Base-by-base conservation (phyloP, 2,797 vertebrate species). In the Gymnoscopelus braueri region DNA sequence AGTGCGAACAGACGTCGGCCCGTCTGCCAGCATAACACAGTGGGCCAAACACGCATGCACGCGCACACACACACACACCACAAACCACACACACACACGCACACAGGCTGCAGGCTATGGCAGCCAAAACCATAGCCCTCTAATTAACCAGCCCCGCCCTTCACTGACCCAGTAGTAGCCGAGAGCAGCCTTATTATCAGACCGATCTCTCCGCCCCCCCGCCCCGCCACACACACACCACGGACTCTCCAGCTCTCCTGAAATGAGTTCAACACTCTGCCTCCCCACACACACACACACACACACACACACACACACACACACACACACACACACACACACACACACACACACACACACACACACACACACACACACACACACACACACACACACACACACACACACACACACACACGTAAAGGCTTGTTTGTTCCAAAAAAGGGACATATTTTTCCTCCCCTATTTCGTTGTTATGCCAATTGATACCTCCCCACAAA, bases 91-190 rank as follows among this genome's bases (percentile, higher is more conserved):
- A 64, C 23, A 56, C 54, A 56, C 54, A 56, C 54, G 29, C 54
- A 5, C 58, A 26, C 60, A 69, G 69, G 35, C 78, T 76, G 70
- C 72, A 81, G 83, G 84, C 79, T 65, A 63, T 71, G 61, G 69
- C 78, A 77, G 75, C 75, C 78, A 69, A 66, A 75, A 79, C 70
- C 78, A 70, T 29, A 74, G 73, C 71, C 68, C 39, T 84, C 87
- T 90, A 87, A 90, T 92, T 87, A 90, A 88, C 79, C 77, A 82
- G 78, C 80, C 78, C 78, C 78, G 81, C 72, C 81, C 81, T 71
- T 47, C 65, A 69, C 80, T 52, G 84, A 88, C 87, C 80, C 39
- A 47, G 71, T 65, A 51, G 70, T 64, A 76, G 76, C 83, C 78
- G 62, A 74, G 65, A 84, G 85, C 79, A 35, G 71, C 59, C 72